Conservation (phyloP, 1,140 invertebrate genomes). For the Orchestia grillus region DNA sequence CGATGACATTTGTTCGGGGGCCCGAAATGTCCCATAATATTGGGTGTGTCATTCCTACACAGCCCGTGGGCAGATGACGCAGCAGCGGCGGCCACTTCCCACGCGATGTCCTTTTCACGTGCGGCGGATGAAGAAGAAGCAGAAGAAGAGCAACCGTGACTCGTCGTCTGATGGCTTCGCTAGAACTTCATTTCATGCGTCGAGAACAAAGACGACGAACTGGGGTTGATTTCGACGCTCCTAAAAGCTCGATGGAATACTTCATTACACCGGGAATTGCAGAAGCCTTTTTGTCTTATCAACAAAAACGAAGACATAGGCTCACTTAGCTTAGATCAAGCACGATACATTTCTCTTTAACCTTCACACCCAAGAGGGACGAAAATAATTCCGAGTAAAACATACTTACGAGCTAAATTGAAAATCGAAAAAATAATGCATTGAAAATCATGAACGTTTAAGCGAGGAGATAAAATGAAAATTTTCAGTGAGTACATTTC, state of each 20-base stretch:
- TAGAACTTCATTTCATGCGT: neutral
- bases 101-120: neutral
- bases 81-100: neutral
- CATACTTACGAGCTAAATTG: neutral
- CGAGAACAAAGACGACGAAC: neutral
- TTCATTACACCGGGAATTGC: neutral
- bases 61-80: neutral
- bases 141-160: neutral
- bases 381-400: neutral
- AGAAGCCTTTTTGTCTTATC: neutral
- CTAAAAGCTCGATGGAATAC: neutral
- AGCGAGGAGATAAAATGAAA: no score
- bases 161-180: neutral
- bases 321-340: neutral
- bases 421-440: neutral
- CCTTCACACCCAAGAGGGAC: no score
- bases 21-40: neutral
- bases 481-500: no score
- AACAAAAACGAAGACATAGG: neutral
- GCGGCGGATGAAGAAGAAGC: neutral
- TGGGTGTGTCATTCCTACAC: neutral
- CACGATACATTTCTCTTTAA: no score
- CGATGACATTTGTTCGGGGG: no score
- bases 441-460: no score
- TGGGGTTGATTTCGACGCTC: neutral